Percentiles rank a stretch among this genome's conserved stretches.
Evolutionary conservation across 37 sponge, comb jelly and placozoan genomes (phyloP).

Genomic region (Amphimedon queenslandica): DNA sequence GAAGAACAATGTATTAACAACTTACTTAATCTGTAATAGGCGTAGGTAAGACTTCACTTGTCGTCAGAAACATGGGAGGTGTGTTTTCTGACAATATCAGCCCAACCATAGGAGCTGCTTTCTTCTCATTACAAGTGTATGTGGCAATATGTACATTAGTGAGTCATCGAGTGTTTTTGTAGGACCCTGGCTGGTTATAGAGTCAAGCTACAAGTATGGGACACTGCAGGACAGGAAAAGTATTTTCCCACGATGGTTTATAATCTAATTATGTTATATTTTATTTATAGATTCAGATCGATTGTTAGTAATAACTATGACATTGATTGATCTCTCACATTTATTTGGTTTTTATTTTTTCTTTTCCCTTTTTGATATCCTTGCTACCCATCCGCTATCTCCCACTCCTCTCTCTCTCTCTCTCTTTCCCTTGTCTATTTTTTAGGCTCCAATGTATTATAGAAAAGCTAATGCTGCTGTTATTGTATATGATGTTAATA

Average conservation of each 20-base stretch:
- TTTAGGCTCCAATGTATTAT: constrained; percentile 87
- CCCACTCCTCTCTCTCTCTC: constrained; percentile 1
- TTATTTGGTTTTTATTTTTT: too few species aligned
- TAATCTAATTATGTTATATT: too few species aligned
- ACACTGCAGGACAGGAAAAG: constrained; percentile 88
- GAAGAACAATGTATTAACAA: neutral
- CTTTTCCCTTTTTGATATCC: too few species aligned
- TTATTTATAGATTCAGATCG: too few species aligned
- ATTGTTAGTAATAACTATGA: too few species aligned
- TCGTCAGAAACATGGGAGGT: constrained; percentile 75
- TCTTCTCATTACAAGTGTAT: constrained; percentile 87
- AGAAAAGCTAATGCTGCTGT: constrained; percentile 84
- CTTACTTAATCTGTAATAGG: constrained; percentile 40
- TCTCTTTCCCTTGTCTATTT: neutral
- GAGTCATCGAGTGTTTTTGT: neutral
- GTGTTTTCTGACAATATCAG: constrained; percentile 48
- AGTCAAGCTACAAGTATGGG: constrained; percentile 81
- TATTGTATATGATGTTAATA: constrained; percentile 83
- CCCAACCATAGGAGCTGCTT: constrained; percentile 90
- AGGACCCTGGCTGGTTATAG: constrained; percentile 49
- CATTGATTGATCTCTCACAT: too few species aligned
- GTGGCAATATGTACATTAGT: constrained; percentile 1
- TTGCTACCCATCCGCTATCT: neutral
- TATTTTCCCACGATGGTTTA: too few species aligned
- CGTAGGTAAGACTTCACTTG: constrained; percentile 90